These are phyloP conservation scores for Sarcoramphus papa DNA, from an alignment of 2,797 vertebrate species.

Conservation along the genomic window DNA sequence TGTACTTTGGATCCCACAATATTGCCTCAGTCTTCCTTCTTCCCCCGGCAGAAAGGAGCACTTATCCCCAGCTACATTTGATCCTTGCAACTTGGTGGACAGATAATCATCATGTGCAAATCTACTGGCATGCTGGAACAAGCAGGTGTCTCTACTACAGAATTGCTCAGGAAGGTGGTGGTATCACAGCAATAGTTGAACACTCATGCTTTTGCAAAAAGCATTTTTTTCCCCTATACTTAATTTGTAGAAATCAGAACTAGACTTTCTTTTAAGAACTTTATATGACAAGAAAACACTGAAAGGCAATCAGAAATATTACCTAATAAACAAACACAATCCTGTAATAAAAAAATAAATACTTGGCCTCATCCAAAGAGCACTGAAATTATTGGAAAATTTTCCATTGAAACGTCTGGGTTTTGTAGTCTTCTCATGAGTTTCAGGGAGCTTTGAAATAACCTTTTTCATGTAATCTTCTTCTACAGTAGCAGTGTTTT, in stretches of 20 bases:
- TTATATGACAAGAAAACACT: background rate
- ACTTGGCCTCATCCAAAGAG: background rate
- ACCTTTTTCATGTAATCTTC: background rate
- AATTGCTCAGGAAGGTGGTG: background rate
- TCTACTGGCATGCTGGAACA: background rate
- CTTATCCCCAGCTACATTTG: background rate
- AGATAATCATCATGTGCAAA: background rate
- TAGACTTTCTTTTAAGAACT: background rate
- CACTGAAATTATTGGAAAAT: background rate
- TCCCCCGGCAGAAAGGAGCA: background rate
- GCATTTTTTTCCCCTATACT: rapidly evolving
- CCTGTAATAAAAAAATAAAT: background rate
- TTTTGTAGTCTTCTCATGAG: background rate
- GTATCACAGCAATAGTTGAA: background rate
- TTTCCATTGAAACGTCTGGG: background rate
- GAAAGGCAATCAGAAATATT: background rate
- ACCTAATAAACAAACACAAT: background rate
- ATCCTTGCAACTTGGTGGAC: background rate
- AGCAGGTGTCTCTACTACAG: background rate
- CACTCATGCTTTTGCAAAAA: background rate
- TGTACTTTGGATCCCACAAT: background rate
- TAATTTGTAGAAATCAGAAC: background rate
- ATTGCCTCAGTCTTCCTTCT: background rate
- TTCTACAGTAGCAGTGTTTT: background rate
- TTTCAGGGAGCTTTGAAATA: background rate